A percentile compares a stretch with the other conserved stretches of the same genome.
Conservation (phyloP, 2,888 invertebrate species). For the Nomada lathburiana region DNA sequence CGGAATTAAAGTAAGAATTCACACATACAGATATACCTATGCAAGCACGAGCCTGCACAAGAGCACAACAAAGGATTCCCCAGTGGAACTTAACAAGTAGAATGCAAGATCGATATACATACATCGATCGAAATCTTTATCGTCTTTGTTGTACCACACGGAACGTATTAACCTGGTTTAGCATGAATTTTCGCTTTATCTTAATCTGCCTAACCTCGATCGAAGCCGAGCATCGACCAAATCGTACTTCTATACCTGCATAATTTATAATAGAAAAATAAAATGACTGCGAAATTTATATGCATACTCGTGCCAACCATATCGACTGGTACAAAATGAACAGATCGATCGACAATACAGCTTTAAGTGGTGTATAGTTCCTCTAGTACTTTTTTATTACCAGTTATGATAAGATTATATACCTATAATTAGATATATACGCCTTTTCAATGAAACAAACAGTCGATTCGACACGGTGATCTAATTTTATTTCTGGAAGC, state of each 20-base stretch:
- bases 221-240: constrained; percentile 4
- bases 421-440: not conserved
- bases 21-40: not conserved
- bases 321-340: not conserved
- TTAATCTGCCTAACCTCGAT: constrained; percentile 12
- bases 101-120: too few relatives aligned
- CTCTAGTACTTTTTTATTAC: not conserved
- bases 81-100: not conserved
- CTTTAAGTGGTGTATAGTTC: not conserved
- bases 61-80: constrained; percentile 35
- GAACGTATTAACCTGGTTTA: not conserved
- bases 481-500: constrained; percentile 21
- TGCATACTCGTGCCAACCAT: not conserved
- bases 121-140: too few relatives aligned
- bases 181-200: constrained; percentile 1
- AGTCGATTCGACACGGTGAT: not conserved
- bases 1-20: constrained; percentile 50
- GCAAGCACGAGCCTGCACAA: not conserved
- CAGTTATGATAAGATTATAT: not conserved
- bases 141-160: too few relatives aligned
- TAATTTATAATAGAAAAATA: too few relatives aligned
- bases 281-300: not conserved
- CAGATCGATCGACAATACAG: not conserved
- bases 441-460: not conserved
- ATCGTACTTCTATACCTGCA: not conserved